A percentile compares a stretch with the other conserved stretches of the same genome.
Evolutionary conservation across 2,888 invertebrate species (phyloP).

Genomic region (Ochlodes sylvanus): DNA sequence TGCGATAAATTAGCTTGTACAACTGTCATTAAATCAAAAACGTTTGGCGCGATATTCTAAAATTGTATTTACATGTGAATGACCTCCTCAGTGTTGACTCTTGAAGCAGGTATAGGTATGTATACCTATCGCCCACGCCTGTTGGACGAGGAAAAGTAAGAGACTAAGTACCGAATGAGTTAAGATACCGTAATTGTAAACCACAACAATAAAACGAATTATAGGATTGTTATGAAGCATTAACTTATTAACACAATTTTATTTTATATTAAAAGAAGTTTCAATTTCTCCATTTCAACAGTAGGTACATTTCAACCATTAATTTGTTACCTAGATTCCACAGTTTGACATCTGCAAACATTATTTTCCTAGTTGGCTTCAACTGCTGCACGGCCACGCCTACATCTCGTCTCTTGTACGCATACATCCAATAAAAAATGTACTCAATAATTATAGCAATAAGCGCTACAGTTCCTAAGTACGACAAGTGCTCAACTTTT

Average conservation of each 20-base stretch:
- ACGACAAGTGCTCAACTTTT: conserved; percentile 12
- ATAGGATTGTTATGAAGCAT: too few relatives aligned
- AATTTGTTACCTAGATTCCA: conserved; percentile 2
- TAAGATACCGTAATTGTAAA: too few relatives aligned
- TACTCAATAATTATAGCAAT: conserved; percentile 15
- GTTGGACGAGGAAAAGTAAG: too few relatives aligned
- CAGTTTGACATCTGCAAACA: conserved; percentile 6
- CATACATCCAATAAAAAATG: neutral
- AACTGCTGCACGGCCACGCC: neutral
- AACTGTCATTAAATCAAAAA: neutral
- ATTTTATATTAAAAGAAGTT: neutral
- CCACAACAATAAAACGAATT: too few relatives aligned
- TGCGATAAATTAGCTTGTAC: neutral
- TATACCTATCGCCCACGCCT: conserved; percentile 1
- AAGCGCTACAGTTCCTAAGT: conserved; percentile 15
- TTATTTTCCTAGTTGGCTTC: neutral
- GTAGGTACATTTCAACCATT: neutral
- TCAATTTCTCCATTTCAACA: neutral
- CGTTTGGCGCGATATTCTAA: conserved; percentile 1
- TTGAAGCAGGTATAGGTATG: neutral
- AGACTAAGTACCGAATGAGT: too few relatives aligned
- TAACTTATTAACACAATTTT: too few relatives aligned
- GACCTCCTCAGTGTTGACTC: conserved; percentile 9
- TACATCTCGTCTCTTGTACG: neutral
- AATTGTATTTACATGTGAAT: conserved; percentile 23